These are phyloP conservation scores for Pteronotus mesoamericanus DNA, from an alignment of 2,797 vertebrate species.

Conservation along the genomic window DNA sequence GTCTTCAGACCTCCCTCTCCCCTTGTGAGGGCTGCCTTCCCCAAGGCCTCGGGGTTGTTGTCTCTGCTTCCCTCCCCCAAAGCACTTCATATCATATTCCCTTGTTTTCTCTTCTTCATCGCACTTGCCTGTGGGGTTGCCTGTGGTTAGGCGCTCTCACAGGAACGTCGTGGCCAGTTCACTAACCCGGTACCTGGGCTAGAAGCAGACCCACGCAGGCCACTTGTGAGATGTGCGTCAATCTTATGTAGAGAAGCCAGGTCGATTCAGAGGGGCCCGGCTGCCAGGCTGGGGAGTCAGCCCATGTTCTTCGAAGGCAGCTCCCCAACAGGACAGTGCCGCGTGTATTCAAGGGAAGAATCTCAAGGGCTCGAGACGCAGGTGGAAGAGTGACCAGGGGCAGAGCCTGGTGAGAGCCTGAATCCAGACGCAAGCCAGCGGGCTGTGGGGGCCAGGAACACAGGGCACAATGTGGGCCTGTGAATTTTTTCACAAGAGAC, in stretches of 20 bases:
- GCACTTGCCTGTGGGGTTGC: too few relatives aligned
- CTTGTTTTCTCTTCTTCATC: background rate
- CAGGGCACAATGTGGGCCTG: background rate
- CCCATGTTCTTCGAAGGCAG: background rate
- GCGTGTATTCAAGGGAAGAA: background rate
- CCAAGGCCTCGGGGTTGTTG: too few relatives aligned
- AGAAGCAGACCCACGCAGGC: accelerated
- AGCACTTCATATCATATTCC: accelerated
- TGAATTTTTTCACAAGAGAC: background rate
- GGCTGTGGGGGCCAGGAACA: background rate
- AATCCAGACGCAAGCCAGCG: background rate
- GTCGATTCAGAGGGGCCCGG: background rate
- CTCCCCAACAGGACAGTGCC: background rate
- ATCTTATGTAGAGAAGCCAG: background rate
- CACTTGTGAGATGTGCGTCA: background rate
- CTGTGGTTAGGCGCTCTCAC: background rate
- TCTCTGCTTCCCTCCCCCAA: background rate
- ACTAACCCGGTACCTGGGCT: too few relatives aligned
- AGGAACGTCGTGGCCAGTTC: accelerated
- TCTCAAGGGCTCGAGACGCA: background rate
- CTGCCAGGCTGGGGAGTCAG: background rate
- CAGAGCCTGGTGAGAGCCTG: background rate
- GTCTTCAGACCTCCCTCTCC: accelerated
- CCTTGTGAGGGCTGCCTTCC: background rate
- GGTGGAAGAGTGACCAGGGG: background rate